Conservation (phyloP, 2,113 vertebrate species). For the Sardina pilchardus region DNA sequence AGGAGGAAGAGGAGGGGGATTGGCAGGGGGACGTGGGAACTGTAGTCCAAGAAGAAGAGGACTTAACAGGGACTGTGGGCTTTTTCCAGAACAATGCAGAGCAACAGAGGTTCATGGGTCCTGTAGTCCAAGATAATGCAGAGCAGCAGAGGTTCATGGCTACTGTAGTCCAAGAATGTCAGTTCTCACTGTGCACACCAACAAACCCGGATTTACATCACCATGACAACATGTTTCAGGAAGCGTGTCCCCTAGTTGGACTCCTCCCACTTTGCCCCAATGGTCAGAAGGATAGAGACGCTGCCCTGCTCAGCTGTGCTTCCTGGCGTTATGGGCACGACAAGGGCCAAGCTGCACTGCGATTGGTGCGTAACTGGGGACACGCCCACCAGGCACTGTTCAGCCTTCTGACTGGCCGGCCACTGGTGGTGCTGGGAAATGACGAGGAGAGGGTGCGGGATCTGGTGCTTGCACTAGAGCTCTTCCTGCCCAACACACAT, state of each 20-base stretch:
- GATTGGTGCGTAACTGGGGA: slow-evolving; percentile 88
- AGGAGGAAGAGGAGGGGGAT: background rate
- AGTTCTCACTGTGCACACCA: background rate
- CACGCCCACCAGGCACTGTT: slow-evolving; percentile 90
- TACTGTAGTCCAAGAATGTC: background rate
- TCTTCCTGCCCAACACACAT: slow-evolving; percentile 79
- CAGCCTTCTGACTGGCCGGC: slow-evolving; percentile 88
- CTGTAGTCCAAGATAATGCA: background rate
- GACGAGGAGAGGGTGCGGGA: slow-evolving; percentile 82
- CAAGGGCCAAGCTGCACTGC: slow-evolving; percentile 80
- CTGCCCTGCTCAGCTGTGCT: slow-evolving; percentile 55
- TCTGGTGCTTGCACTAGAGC: slow-evolving; percentile 80
- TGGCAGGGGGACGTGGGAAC: background rate
- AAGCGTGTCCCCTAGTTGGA: background rate
- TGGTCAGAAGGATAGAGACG: slow-evolving; percentile 57
- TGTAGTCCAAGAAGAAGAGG: background rate
- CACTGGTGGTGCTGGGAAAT: slow-evolving; percentile 84
- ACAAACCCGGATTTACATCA: background rate
- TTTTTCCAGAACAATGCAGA: background rate
- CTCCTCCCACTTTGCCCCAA: slow-evolving; percentile 15
- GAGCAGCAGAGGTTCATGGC: background rate
- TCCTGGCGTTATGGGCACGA: slow-evolving; percentile 71
- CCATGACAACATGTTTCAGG: background rate
- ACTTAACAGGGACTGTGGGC: background rate
- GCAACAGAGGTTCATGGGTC: background rate